Evolutionary conservation across 2,797 vertebrate species (phyloP), one percentile per base, ranked within the genome.

Genomic region (Chromis chromis): DNA sequence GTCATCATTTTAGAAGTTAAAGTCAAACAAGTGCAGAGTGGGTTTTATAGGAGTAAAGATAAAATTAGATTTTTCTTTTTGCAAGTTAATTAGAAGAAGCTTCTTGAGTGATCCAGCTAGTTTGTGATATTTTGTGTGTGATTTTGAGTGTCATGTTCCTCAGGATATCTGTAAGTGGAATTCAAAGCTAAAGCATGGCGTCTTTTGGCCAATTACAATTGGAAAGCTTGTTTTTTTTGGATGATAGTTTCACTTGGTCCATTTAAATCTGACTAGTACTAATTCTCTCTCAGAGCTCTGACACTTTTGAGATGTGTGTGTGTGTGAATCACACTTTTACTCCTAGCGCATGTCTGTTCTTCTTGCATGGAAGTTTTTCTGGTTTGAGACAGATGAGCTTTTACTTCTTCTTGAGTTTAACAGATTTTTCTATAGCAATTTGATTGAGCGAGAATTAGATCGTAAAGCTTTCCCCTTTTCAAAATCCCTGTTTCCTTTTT

Each of bases 291-390:
- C 80, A 91, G 85, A 91, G 86, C 88, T 90, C 82, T 93, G 84
- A 91, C 81, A 87, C 81, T 69, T 86, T 88, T 84, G 86, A 92
- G 86, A 85, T 83, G 63, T 76, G 65, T 82, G 62, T 77, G 69
- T 65, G 49, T 61, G 74, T 66, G 76, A 87, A 80, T 73, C 90
- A 92, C 89, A 90, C 86, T 88, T 94, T 94, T 75, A 71, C 82
- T 89, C 90, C 86, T 94, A 91, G 92, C 94, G 97, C 97, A 99
- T 98, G 97, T 94, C 94, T 96, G 93, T 94, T 96, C 91, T 94
- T 96, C 95, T 96, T 98, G 97, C 94, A 95, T 95, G 95, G 88
- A 91, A 65, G 88, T 86, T 91, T 90, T 87, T 86, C 85, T 92
- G 84, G 91, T 89, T 91, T 92, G 84, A 91, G 66, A 86, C 66